phyloP scores from a whole-genome alignment of 2,888 invertebrate species.

The Stramonita haemastoma region DNA sequence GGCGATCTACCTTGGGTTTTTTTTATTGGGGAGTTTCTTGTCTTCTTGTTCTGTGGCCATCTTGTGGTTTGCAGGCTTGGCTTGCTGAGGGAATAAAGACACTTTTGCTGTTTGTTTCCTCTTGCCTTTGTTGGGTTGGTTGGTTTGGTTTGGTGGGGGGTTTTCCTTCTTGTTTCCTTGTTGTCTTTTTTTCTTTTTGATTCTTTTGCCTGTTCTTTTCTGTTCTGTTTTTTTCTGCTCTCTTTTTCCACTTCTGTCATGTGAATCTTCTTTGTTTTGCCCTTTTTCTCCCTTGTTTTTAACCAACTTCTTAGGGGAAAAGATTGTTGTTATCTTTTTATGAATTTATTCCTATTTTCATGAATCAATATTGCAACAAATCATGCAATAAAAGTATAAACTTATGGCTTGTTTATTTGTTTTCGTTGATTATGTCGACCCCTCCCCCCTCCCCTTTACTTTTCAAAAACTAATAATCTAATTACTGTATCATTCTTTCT shows the following conservation, averaged over 20 bases:
- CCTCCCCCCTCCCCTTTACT: no score
- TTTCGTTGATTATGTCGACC: no score
- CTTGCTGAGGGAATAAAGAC: constrained; percentile 2
- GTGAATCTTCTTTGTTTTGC: background rate
- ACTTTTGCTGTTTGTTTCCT: background rate
- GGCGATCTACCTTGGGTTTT: constrained; percentile 23
- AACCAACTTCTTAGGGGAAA: no score
- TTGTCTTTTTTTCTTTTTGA: background rate
- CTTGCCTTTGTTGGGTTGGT: background rate
- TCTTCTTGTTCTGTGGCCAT: background rate
- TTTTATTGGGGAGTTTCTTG: background rate
- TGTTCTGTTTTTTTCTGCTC: background rate
- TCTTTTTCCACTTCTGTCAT: background rate
- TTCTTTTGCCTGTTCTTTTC: background rate
- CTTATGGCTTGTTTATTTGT: no score
- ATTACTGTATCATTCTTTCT: no score
- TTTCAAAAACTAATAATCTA: no score
- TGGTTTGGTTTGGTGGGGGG: background rate
- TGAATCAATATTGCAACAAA: no score
- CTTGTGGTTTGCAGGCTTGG: constrained; percentile 33
- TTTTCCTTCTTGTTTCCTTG: background rate
- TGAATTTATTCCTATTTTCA: background rate
- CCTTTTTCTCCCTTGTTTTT: no score
- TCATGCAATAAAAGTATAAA: no score
- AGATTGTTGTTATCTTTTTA: background rate